Evolutionary conservation across 2,113 vertebrate species (phyloP), one percentile per base, ranked within the genome.

Genomic region (Nycticebus coucang): DNA sequence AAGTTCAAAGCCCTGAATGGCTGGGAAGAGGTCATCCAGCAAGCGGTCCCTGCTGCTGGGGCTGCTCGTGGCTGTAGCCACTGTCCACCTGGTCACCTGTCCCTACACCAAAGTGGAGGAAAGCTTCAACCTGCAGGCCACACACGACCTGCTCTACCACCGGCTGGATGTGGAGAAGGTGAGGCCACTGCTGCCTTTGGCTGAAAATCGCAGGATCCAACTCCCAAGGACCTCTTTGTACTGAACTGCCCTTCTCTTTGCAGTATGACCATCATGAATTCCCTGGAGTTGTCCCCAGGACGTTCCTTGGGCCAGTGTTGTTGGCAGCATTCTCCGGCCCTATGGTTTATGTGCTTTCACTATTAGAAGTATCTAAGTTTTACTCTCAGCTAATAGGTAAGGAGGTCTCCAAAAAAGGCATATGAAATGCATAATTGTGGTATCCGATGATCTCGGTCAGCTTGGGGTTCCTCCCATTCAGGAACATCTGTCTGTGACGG

Each of bases 81-180:
- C 98, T 5, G 13, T 99, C 87, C 99, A 99, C 98, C 96, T 99
- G 79, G 87, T 98, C 0, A 86, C 98, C 60, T 99, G 99, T 77
- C 99, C 99, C 15, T 99, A 99, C 74, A 99, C 99, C 6, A 99
- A 99, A 98, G 99, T 99, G 41, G 99, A 99, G 87, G 99, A 99
- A 95, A 99, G 99, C 96, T 99, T 99, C 96, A 99, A 99, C 79
- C 97, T 99, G 57, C 99, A 99, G 98, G 99, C 99, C 1, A 95
- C 95, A 13, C 99, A 99, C 35, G 99, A 99, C 94, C 98, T 99
- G 97, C 96, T 99, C 8, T 99, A 99, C 97, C 99, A 99, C 98
- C 98, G 98, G 55, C 97, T 99, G 92, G 98, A 99, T 41, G 93
- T 99, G 95, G 98, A 99, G 62, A 98, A 99, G 99, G 99, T 99